A percentile compares a stretch with the other conserved stretches of the same genome.
phyloP scores from a whole-genome alignment of 2,113 vertebrate species.

The Sardina pilchardus region DNA sequence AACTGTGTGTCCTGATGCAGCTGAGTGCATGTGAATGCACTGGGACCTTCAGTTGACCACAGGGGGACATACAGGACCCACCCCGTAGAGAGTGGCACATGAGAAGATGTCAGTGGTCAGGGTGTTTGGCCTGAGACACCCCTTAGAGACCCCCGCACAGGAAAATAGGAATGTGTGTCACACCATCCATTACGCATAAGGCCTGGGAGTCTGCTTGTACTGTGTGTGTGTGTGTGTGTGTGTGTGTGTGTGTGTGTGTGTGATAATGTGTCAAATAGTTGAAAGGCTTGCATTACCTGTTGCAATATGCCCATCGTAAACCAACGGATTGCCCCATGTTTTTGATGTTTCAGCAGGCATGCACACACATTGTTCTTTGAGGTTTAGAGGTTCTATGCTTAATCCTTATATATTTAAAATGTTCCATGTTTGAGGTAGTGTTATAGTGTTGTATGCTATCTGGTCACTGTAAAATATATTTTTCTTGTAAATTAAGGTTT shows the following conservation, averaged over 20 bases:
- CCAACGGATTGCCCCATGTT: no score
- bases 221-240: neutral
- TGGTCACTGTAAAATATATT: no score
- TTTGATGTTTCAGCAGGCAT: no score
- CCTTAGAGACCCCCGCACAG: neutral
- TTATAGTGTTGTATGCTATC: no score
- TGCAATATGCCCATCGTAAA: neutral
- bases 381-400: no score
- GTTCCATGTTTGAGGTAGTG: no score
- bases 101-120: neutral
- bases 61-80: no score
- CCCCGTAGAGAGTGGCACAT: no score
- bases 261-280: neutral
- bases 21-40: neutral
- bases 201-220: neutral
- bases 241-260: neutral
- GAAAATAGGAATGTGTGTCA: neutral
- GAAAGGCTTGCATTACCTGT: neutral
- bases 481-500: no score
- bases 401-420: no score
- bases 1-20: neutral
- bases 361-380: no score
- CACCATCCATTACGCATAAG: neutral
- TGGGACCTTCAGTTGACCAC: neutral
- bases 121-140: neutral